Evolutionary conservation across 2,888 invertebrate genomes (phyloP).

Genomic region (Mythimna impura): DNA sequence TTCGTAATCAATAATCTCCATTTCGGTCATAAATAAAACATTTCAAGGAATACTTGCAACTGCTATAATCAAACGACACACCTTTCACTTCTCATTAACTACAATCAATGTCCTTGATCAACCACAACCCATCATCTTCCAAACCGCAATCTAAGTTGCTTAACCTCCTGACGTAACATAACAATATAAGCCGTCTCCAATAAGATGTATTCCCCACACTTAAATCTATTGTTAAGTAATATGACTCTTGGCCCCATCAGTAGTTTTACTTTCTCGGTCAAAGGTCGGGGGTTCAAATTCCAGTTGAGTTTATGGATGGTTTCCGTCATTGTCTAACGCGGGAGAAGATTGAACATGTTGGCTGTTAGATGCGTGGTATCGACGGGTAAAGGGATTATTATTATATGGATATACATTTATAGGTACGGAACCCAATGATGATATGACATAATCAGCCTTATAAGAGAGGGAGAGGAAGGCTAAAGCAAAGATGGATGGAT

Average conservation of each 20-base stretch:
- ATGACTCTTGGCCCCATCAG: slow-evolving; percentile 63
- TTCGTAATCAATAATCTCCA: not conserved
- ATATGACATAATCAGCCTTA: too few species aligned
- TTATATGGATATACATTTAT: not conserved
- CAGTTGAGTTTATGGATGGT: slow-evolving; percentile 63
- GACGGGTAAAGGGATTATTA: slow-evolving; percentile 9
- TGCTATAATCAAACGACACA: not conserved
- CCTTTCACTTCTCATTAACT: slow-evolving; percentile 36
- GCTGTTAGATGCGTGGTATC: slow-evolving; percentile 36
- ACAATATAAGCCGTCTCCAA: slow-evolving; percentile 51
- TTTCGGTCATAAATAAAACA: slow-evolving; percentile 1
- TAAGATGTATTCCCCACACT: slow-evolving; percentile 61
- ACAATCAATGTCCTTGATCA: slow-evolving; percentile 44
- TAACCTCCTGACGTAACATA: slow-evolving; percentile 54
- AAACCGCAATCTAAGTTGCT: slow-evolving; percentile 57
- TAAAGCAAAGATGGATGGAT: too few species aligned
- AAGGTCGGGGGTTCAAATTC: slow-evolving; percentile 63
- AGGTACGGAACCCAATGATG: not conserved
- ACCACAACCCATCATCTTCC: slow-evolving; percentile 48
- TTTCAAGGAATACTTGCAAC: slow-evolving; percentile 1
- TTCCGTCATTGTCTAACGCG: slow-evolving; percentile 65
- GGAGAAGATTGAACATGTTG: slow-evolving; percentile 54
- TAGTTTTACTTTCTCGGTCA: slow-evolving; percentile 65
- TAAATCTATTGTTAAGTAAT: slow-evolving; percentile 66
- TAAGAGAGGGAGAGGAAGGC: too few species aligned